Conservation (phyloP, 1,140 invertebrate genomes). For the Drosophila ironensis region DNA sequence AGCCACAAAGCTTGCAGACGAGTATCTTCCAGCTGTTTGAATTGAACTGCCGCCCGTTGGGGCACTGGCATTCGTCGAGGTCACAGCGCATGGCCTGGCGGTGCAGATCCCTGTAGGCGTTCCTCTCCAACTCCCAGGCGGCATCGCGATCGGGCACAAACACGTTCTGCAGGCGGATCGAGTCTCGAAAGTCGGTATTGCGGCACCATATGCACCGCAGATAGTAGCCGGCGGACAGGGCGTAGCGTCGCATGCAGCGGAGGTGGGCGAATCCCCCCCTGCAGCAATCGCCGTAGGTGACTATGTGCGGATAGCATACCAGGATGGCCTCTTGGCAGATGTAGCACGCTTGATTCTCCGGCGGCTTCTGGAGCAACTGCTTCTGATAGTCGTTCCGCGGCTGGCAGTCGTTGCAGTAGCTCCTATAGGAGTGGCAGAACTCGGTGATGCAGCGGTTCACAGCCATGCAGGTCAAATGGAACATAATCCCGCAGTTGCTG, state of each 20-base stretch:
- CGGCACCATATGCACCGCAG: slow-evolving; percentile 71
- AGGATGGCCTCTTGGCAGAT: slow-evolving; percentile 44
- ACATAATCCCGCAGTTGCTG: slow-evolving; percentile 34
- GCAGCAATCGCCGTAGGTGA: slow-evolving; percentile 59
- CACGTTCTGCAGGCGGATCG: slow-evolving; percentile 47
- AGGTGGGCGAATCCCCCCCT: slow-evolving; percentile 57
- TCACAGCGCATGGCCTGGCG: slow-evolving; percentile 35
- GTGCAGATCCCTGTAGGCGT: slow-evolving; percentile 61
- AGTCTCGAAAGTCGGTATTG: slow-evolving; percentile 34
- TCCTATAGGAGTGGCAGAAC: slow-evolving; percentile 39
- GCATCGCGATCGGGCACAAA: slow-evolving; percentile 74
- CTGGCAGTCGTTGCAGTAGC: slow-evolving; percentile 42
- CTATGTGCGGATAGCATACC: not conserved
- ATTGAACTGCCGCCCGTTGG: slow-evolving; percentile 36
- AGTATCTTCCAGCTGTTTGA: slow-evolving; percentile 15
- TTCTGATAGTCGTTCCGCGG: slow-evolving; percentile 38
- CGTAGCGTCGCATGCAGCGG: slow-evolving; percentile 56
- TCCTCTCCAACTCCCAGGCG: slow-evolving; percentile 52
- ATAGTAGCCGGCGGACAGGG: slow-evolving; percentile 64
- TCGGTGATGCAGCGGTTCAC: slow-evolving; percentile 19
- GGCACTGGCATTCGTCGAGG: slow-evolving; percentile 36
- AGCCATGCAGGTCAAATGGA: slow-evolving; percentile 45
- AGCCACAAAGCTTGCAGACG: slow-evolving; percentile 28
- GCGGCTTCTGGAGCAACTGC: slow-evolving; percentile 13
- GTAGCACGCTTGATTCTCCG: slow-evolving; percentile 14